Evolutionary conservation across 2,888 invertebrate species (phyloP).

Genomic region (Pocota personata): DNA sequence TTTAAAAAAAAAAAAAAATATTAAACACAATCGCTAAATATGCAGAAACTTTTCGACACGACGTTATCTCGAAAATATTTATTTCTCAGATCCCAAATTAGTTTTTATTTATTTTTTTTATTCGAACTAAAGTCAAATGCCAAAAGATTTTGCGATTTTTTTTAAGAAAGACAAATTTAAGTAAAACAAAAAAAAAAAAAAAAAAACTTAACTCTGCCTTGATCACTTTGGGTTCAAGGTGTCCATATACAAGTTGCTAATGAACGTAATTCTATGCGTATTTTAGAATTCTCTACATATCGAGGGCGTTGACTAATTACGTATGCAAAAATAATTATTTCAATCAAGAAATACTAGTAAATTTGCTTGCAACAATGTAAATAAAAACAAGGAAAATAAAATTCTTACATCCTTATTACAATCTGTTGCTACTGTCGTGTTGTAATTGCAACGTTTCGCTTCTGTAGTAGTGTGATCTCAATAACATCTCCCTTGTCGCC

Average conservation of each 20-base stretch:
- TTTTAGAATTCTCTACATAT: slow-evolving; percentile 24
- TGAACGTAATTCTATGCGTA: slow-evolving; percentile 25
- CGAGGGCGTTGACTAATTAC: slow-evolving; percentile 31
- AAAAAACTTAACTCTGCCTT: slow-evolving; percentile 7
- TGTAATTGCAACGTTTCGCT: not conserved
- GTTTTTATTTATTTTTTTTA: not conserved
- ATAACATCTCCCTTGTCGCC: slow-evolving; percentile 37
- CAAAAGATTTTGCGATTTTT: slow-evolving; percentile 8
- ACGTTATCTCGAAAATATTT: not conserved
- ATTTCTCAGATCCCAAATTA: not conserved
- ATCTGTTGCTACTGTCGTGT: not conserved
- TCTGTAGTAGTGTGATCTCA: slow-evolving; percentile 45
- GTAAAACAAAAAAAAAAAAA: not conserved
- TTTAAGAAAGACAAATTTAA: not conserved
- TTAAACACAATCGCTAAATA: not conserved
- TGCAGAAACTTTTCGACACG: not conserved
- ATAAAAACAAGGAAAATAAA: not conserved
- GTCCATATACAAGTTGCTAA: slow-evolving; percentile 27
- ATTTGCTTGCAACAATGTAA: not conserved
- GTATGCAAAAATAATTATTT: slow-evolving; percentile 11
- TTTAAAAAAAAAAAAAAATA: no score
- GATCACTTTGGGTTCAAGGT: slow-evolving; percentile 57
- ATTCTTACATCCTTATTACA: slow-evolving; percentile 31
- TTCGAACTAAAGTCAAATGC: not conserved
- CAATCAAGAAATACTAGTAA: slow-evolving; percentile 13